Conservation (phyloP, 2,888 invertebrate species). For the Mythimna lalbum region DNA sequence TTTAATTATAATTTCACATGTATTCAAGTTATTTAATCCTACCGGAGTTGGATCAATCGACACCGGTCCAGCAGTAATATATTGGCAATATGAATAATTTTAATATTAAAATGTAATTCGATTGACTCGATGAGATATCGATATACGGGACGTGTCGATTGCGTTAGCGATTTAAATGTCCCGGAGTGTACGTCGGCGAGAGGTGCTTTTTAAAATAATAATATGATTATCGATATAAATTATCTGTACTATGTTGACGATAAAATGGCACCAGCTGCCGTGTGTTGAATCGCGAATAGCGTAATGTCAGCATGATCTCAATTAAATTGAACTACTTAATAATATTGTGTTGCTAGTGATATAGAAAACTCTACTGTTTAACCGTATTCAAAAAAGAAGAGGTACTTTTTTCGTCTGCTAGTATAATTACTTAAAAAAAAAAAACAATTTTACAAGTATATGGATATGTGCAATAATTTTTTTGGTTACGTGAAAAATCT, state of each 20-base stretch:
- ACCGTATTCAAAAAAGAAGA: background rate
- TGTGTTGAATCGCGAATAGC: background rate
- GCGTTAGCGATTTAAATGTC: conserved; percentile 57
- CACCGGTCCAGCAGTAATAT: conserved; percentile 60
- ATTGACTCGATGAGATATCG: conserved; percentile 69
- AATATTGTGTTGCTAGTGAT: background rate
- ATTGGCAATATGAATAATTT: conserved; percentile 71
- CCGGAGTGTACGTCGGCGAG: conserved; percentile 3
- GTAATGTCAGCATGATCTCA: background rate
- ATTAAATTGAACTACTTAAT: conserved; percentile 7
- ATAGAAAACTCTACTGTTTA: background rate
- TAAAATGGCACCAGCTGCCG: conserved; percentile 41
- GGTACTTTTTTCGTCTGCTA: background rate
- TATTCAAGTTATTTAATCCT: conserved; percentile 77
- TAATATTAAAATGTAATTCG: conserved; percentile 71
- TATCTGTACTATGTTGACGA: conserved; percentile 36
- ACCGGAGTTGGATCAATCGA: conserved; percentile 70
- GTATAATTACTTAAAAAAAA: background rate
- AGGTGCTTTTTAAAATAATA: conserved; percentile 30
- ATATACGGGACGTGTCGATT: conserved; percentile 51
- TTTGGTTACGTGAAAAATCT: too few relatives aligned
- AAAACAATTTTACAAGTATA: too few relatives aligned
- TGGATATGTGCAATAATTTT: too few relatives aligned
- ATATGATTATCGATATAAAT: conserved; percentile 36
- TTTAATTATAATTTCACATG: conserved; percentile 83